Base-by-base conservation (phyloP, 2,113 vertebrate species). In the Ageneiosus marmoratus region DNA sequence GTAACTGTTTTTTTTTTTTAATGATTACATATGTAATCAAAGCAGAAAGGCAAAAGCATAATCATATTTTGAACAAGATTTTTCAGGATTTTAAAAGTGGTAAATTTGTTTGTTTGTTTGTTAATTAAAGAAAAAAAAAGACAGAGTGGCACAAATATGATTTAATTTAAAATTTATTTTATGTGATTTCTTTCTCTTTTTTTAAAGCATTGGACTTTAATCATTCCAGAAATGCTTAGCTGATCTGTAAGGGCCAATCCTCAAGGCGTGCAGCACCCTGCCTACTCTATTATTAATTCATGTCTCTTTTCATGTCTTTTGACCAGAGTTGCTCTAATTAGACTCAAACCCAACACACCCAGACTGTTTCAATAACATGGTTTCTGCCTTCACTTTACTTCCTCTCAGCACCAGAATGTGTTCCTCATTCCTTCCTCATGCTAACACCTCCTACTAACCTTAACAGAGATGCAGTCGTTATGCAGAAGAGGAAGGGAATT, bases 211-310 rank as follows among this genome's bases (percentile, higher is more conserved):
- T 74, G 27, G 18, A 74, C 51, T 51, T 32, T 0, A 22, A 22
- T 53, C 10, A 37, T 55, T 37, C 16, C 50, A 55, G 27, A 4
- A 24, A 76, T 37, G 50, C 20, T 37, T 4, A 6, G 50, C 29
- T 1, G 11, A 55, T 76, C 29, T 55, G 10, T 34, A 29, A 76
- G 9, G 50, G 29, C 51, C 32, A 6, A 12, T 74, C 15, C n/a
- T 51, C 1, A 5, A 76, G 32, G 10, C 73, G 4, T 76, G 51
- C 76, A 11, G 24, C 78, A 44, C 53, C 72, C 69, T 48, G 76
- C 81, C 67, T 81, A 56, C 84, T 65, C 67, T 74, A 80, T 87
- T 76, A 83, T 85, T 84, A 34, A 74, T 85, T 58, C 79, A n/a
- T 80, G 83, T 85, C 63, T 48, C 29, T 74, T 63, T 29, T 34